Conservation (phyloP, 1,140 invertebrate genomes). For the Brachionus rubens region DNA sequence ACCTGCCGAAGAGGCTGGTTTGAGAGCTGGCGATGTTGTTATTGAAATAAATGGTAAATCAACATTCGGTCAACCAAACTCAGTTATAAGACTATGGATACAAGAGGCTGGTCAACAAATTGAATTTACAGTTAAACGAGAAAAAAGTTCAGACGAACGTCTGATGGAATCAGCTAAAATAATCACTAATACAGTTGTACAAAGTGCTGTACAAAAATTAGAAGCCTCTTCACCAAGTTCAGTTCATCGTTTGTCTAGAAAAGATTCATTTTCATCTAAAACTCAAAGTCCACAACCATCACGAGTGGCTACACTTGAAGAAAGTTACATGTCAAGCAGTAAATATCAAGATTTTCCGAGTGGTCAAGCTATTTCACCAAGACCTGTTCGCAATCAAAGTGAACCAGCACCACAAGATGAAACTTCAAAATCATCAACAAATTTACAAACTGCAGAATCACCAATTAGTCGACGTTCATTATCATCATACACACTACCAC, state of each 20-base stretch:
- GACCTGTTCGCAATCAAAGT: conserved; percentile 22
- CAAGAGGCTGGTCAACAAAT: background rate
- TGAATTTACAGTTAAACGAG: conserved; percentile 17
- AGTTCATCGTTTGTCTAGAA: background rate
- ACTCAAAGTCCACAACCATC: background rate
- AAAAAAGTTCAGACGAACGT: background rate
- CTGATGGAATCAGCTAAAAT: background rate
- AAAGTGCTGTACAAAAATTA: background rate
- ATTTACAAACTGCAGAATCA: background rate
- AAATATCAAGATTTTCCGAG: background rate
- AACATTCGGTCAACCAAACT: background rate
- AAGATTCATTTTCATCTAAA: conserved; percentile 16
- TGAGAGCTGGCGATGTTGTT: conserved; percentile 3
- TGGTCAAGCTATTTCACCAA: background rate
- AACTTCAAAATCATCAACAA: background rate
- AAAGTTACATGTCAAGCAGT: conserved; percentile 25
- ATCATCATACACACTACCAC: conserved; percentile 4
- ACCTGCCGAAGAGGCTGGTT: background rate
- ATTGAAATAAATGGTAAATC: conserved; percentile 42
- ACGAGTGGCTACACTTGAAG: background rate
- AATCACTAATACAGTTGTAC: background rate
- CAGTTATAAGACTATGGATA: conserved; percentile 2
- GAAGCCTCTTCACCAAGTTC: background rate
- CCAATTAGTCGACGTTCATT: background rate
- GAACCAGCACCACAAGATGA: conserved; percentile 16